Percentiles rank a stretch among this genome's conserved stretches.
These are phyloP conservation scores for Salarias fasciatus DNA, from an alignment of 2,797 vertebrate genomes.

Conservation along the genomic window DNA sequence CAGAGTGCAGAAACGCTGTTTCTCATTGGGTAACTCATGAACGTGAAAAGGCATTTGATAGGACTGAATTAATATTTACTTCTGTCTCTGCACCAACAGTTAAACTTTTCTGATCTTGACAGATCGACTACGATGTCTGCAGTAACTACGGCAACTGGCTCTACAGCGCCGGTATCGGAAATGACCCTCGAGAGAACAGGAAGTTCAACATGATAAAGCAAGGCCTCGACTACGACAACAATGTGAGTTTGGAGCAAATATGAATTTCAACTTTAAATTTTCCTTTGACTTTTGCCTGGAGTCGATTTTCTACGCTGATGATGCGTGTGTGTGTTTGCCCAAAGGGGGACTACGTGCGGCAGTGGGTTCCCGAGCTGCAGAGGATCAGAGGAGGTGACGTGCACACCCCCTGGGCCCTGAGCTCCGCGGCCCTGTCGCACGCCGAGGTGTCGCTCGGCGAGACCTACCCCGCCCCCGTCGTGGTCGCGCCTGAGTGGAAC, in stretches of 20 bases:
- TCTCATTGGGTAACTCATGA: too few species aligned
- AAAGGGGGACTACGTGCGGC: conserved; percentile 85
- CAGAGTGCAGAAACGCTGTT: too few species aligned
- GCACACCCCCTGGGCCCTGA: conserved; percentile 86
- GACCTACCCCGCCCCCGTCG: conserved; percentile 82
- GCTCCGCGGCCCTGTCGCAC: conserved; percentile 68
- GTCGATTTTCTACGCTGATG: too few species aligned
- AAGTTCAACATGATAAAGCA: conserved; percentile 91
- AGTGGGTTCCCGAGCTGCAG: conserved; percentile 85
- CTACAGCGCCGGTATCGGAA: conserved; percentile 86
- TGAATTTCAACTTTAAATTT: background rate
- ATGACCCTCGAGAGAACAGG: conserved; percentile 86
- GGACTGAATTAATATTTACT: too few species aligned
- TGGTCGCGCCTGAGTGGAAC: conserved; percentile 83
- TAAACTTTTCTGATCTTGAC: background rate
- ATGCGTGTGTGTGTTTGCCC: background rate
- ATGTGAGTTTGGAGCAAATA: conserved; percentile 58
- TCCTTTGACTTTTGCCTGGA: background rate
- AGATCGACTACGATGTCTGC: conserved; percentile 87
- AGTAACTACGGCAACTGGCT: conserved; percentile 91
- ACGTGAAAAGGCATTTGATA: too few species aligned
- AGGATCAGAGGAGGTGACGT: conserved; percentile 78
- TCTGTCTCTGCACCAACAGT: background rate
- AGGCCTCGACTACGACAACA: conserved; percentile 84
- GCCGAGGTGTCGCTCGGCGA: conserved; percentile 74